These are phyloP conservation scores for Antigone vipio DNA, from an alignment of 2,113 vertebrate genomes.

Conservation along the genomic window DNA sequence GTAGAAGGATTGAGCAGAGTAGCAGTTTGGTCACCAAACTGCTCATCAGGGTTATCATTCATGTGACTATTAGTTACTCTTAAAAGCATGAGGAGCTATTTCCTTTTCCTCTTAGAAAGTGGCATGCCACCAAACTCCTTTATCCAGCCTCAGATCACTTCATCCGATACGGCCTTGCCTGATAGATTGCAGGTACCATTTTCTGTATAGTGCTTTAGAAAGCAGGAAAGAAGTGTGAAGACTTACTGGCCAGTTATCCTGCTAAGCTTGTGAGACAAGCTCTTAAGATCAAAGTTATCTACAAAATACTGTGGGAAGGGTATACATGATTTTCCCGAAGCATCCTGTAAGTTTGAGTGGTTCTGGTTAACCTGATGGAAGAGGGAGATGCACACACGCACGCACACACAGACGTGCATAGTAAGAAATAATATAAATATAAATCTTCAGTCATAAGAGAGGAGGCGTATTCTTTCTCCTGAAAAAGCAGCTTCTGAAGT, in stretches of 20 bases:
- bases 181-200: accelerated
- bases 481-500: not conserved
- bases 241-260: not conserved
- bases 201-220: not conserved
- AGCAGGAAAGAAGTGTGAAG: not conserved
- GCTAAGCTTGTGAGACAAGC: not conserved
- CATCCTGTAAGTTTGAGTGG: not conserved
- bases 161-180: not conserved
- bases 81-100: not conserved
- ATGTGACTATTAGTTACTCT: not conserved
- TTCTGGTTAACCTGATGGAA: not conserved
- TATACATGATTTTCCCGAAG: not conserved
- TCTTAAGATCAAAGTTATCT: not conserved
- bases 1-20: not conserved
- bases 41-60: not conserved
- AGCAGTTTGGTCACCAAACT: not conserved
- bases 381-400: not conserved
- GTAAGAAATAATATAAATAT: not conserved
- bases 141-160: accelerated
- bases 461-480: not conserved
- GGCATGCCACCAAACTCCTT: not conserved
- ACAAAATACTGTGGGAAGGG: not conserved
- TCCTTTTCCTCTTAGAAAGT: not conserved
- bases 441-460: not conserved
- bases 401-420: not conserved